Evolutionary conservation across 2,113 vertebrate species (phyloP), one percentile per base, ranked within the genome.

Genomic region (Syngnathus typhle): DNA sequence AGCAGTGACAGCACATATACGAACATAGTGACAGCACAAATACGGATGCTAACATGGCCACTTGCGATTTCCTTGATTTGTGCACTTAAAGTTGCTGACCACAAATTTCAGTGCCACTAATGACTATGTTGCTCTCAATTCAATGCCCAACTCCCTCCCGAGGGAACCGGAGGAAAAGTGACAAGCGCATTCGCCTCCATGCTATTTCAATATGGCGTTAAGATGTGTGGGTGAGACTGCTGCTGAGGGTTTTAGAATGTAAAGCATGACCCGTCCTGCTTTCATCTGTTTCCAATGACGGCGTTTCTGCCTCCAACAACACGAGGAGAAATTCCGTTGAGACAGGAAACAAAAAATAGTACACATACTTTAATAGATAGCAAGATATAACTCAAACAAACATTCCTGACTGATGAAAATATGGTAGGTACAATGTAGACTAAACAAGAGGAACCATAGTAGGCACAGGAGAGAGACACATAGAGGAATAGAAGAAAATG

Each of bases 221-320:
- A 69, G 82, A 82, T 86, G 86, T 84, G 88, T 90, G 90, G 88
- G 88, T 71, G 66, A 81, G 82, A 76, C 75, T 88, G 82, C 80
- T 77, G 82, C 83, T 84, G 84, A 80, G 79, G 82, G 75, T 86
- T 32, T 85, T 77, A 72, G 49, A 87, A 83, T 72, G 70, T 87
- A 87, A 77, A 83, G 77, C 81, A 72, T 84, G 82, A 78, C 85
- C 81, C 78, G 82, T 85, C 80, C 80, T 66, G 82, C 85, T 89
- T 88, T 89, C 82, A 90, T 88, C 86, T 37, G 70, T 72, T 85
- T 89, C 84, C 87, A 88, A 70, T 81, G 69, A 82, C 65, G 60
- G 66, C 27, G 71, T 75, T 76, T 81, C 39, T 66, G 46, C 76
- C 47, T 78, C 74, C 16, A 60, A 72, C 72, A 69, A 54, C 55